Evolutionary conservation across 2,888 invertebrate genomes (phyloP).

Genomic region (Didymodactylos carnosus): DNA sequence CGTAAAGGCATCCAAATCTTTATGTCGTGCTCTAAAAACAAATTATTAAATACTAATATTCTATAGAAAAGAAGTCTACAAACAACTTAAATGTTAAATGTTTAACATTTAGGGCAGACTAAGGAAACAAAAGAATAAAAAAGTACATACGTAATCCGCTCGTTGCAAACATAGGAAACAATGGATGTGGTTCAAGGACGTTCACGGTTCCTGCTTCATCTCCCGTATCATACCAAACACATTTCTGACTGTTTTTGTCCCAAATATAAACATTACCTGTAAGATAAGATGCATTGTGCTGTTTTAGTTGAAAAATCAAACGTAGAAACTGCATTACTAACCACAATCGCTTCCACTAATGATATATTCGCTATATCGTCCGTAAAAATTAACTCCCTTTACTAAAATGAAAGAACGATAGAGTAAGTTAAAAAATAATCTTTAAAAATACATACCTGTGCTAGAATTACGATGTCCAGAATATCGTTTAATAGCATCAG

Average conservation of each 20-base stretch:
- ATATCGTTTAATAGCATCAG: constrained; percentile 42
- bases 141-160: too few relatives aligned
- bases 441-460: constrained; percentile 39
- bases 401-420: constrained; percentile 37
- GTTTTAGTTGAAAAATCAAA: too few relatives aligned
- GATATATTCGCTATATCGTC: constrained; percentile 66
- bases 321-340: too few relatives aligned
- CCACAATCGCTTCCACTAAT: constrained; percentile 85
- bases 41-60: too few relatives aligned
- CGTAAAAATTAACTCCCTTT: constrained; percentile 81
- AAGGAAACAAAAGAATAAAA: too few relatives aligned
- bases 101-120: too few relatives aligned
- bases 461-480: constrained; percentile 45
- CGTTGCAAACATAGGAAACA: constrained; percentile 63
- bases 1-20: constrained; percentile 2
- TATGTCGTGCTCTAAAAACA: neutral
- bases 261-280: constrained; percentile 63
- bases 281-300: too few relatives aligned
- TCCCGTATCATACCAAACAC: constrained; percentile 67
- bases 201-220: constrained; percentile 50
- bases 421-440: constrained; percentile 21
- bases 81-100: too few relatives aligned
- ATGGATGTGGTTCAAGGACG: constrained; percentile 72
- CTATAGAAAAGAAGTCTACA: too few relatives aligned
- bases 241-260: constrained; percentile 65